Evolutionary conservation across 1,140 invertebrate species (phyloP).

Genomic region (Proales similis): DNA sequence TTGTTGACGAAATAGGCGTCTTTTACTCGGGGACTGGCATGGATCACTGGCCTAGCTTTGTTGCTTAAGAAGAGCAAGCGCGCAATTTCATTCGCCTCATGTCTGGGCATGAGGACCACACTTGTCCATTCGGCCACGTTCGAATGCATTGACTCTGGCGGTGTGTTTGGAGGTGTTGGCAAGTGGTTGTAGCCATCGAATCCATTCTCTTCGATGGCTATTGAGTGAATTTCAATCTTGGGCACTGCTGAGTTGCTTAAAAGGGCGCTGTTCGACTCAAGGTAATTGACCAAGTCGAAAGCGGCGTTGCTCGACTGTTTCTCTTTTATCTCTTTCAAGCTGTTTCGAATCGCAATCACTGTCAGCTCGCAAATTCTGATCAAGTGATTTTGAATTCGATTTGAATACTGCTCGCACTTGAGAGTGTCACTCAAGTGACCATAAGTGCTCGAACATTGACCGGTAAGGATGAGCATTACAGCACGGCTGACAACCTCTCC

Average conservation of each 20-base stretch:
- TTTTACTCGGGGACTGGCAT: conserved; percentile 22
- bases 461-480: not conserved
- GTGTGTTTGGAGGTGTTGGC: conserved; percentile 25
- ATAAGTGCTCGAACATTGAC: conserved; percentile 10
- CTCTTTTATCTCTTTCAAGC: not conserved
- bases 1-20: conserved; percentile 37
- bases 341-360: conserved; percentile 12
- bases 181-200: no score
- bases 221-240: no score
- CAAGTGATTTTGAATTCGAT: conserved; percentile 11
- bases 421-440: conserved; percentile 1
- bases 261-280: no score
- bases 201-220: not conserved
- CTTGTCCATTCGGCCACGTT: conserved; percentile 10
- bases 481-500: conserved; percentile 12
- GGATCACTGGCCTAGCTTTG: conserved; percentile 12
- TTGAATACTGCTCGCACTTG: not conserved
- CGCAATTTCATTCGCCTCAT: conserved; percentile 18
- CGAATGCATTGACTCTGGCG: not conserved
- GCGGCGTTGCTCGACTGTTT: not conserved
- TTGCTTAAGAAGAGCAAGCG: conserved; percentile 28
- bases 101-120: not conserved
- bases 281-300: conserved; percentile 1
- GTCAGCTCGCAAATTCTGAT: conserved; percentile 14
- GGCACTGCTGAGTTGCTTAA: no score